phyloP scores from a whole-genome alignment of 2,113 vertebrate species.

The Misgurnus mizolepis region DNA sequence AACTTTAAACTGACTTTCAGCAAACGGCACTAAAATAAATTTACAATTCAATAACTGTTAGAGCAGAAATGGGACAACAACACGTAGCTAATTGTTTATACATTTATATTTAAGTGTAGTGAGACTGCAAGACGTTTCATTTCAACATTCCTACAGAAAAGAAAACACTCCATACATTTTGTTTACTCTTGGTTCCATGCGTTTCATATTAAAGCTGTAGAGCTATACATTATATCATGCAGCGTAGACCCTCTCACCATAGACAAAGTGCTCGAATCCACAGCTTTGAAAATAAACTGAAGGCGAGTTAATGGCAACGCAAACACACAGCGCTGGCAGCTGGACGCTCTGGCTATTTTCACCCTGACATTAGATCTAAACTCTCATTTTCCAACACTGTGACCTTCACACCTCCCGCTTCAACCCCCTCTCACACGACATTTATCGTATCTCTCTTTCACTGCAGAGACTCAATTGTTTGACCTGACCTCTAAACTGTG shows the following conservation, averaged over 20 bases:
- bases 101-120: background rate
- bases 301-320: constrained; percentile 67
- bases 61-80: background rate
- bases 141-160: background rate
- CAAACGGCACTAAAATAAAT: background rate
- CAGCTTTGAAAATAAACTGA: constrained; percentile 70
- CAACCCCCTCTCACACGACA: constrained; percentile 33
- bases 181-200: background rate
- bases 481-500: constrained; percentile 68
- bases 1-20: too few relatives aligned
- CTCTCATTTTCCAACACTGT: constrained; percentile 60
- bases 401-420: constrained; percentile 60
- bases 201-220: constrained; percentile 18
- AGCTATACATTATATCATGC: constrained; percentile 51
- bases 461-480: constrained; percentile 55
- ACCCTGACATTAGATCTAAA: constrained; percentile 68
- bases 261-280: constrained; percentile 54
- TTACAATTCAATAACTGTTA: background rate
- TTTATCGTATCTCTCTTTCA: constrained; percentile 50
- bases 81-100: background rate
- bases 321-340: constrained; percentile 70
- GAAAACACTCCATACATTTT: background rate
- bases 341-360: constrained; percentile 70
- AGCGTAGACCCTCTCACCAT: constrained; percentile 13
- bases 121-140: background rate